Evolutionary conservation across 2,113 vertebrate species (phyloP).

Genomic region (Prinia subflava): DNA sequence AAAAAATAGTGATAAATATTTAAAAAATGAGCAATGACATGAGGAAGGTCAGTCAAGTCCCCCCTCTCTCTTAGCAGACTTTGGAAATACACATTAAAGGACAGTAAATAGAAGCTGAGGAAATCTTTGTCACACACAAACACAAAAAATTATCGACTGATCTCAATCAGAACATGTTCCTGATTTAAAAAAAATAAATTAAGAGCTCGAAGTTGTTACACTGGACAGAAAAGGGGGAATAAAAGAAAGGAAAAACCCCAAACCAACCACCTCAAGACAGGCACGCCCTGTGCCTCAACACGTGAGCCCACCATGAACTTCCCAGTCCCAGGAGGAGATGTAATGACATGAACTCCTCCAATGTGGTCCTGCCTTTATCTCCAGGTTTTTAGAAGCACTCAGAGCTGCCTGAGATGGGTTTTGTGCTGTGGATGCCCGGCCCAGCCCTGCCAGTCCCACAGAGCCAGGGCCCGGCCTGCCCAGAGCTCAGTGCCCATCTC

Average conservation of each 20-base stretch:
- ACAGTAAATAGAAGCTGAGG: background rate
- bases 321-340: background rate
- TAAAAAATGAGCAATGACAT: background rate
- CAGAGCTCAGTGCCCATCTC: background rate
- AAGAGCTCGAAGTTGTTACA: background rate
- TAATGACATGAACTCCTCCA: background rate
- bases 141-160: background rate
- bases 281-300: background rate
- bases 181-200: background rate
- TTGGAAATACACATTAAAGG: background rate
- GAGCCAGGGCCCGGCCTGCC: background rate
- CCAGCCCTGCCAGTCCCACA: background rate
- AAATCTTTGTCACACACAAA: background rate
- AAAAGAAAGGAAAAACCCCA: background rate
- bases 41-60: background rate
- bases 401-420: background rate
- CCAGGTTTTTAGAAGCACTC: background rate
- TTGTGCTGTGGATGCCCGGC: background rate
- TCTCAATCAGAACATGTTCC: background rate
- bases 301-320: background rate
- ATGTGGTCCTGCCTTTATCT: background rate
- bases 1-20: background rate
- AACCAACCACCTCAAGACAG: background rate
- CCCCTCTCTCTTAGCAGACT: background rate
- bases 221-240: background rate